Conservation (phyloP, 2,797 vertebrate genomes). For the Pristis pectinata region DNA sequence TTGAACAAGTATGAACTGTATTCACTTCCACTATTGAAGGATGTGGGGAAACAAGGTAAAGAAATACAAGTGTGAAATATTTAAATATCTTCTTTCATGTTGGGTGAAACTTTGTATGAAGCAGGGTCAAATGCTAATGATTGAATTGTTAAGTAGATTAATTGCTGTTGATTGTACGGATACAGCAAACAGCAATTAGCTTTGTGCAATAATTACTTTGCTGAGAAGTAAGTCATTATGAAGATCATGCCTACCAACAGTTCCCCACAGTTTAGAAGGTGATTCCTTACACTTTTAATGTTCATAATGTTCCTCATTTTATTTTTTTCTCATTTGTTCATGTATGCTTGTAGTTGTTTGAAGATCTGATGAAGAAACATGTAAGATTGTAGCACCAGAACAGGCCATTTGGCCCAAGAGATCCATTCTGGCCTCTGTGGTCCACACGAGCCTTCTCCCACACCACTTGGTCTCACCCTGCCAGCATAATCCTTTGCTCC, state of each 20-base stretch:
- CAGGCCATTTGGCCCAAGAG: too few species aligned
- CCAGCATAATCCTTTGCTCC: too few species aligned
- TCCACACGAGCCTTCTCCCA: too few species aligned
- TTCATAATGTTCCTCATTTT: too few species aligned
- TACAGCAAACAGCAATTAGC: neutral
- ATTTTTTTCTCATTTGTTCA: too few species aligned
- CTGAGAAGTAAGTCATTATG: neutral
- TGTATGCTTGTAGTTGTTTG: too few species aligned
- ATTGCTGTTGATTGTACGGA: neutral
- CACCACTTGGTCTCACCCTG: too few species aligned
- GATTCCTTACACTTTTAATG: neutral
- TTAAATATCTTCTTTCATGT: neutral
- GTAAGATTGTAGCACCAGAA: too few species aligned
- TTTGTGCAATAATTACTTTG: neutral
- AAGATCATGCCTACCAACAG: too few species aligned
- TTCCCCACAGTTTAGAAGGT: neutral
- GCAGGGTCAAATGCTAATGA: neutral
- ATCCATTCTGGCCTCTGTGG: too few species aligned
- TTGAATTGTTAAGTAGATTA: neutral
- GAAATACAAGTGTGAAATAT: too few species aligned
- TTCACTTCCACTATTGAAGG: neutral
- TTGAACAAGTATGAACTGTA: slow-evolving; percentile 41
- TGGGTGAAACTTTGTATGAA: neutral
- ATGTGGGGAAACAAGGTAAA: neutral
- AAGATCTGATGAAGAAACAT: too few species aligned